Evolutionary conservation across 2,888 invertebrate species (phyloP).

Genomic region (Coelogynopora nodosa): DNA sequence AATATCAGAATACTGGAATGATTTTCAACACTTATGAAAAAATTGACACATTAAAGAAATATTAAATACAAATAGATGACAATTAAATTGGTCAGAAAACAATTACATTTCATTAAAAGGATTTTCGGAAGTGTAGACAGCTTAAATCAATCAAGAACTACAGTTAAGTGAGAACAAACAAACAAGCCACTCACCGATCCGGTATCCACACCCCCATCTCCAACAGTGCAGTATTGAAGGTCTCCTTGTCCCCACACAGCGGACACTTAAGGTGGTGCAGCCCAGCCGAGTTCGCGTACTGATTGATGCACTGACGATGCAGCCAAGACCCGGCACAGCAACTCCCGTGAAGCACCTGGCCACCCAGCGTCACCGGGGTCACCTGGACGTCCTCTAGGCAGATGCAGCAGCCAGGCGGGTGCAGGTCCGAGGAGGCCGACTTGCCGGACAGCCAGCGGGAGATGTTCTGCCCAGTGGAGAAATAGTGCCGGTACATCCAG

Average conservation of each 20-base stretch:
- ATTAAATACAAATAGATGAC: background rate
- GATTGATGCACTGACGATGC: slow-evolving; percentile 68
- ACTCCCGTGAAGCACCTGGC: background rate
- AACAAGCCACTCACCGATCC: slow-evolving; percentile 67
- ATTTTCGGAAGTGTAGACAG: too few relatives aligned
- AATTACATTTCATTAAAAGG: too few relatives aligned
- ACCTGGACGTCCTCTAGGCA: background rate
- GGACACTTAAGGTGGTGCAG: slow-evolving; percentile 78
- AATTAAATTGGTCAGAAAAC: background rate
- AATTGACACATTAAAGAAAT: too few relatives aligned
- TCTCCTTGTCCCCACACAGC: slow-evolving; percentile 70
- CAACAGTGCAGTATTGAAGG: slow-evolving; percentile 68
- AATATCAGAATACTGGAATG: too few relatives aligned
- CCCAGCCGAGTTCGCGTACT: slow-evolving; percentile 72
- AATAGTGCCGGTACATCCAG: too few relatives aligned
- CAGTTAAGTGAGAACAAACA: background rate
- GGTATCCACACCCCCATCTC: slow-evolving; percentile 75
- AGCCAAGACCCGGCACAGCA: slow-evolving; percentile 73
- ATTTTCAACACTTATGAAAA: too few relatives aligned
- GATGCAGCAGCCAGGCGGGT: background rate
- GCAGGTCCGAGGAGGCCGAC: background rate
- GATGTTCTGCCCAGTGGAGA: slow-evolving; percentile 50
- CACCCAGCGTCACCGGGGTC: background rate
- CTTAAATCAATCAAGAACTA: too few relatives aligned
- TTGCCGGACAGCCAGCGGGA: slow-evolving; percentile 72